phyloP scores from a whole-genome alignment of 2,797 vertebrate species.

The Hirundo rustica region DNA sequence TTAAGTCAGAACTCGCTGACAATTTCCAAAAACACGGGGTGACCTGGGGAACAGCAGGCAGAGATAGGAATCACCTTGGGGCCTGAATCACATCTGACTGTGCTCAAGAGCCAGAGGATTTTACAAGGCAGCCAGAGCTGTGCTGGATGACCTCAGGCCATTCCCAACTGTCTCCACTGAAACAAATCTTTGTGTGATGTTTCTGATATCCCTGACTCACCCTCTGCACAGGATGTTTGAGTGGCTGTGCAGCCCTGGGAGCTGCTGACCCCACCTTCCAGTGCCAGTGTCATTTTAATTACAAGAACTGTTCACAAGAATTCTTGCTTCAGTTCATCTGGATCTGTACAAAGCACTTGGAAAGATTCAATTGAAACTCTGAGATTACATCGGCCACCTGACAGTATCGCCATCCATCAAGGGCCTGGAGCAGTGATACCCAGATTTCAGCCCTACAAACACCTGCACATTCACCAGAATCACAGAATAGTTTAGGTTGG shows the following conservation, averaged over 20 bases:
- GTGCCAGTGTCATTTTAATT: background rate
- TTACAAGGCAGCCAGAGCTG: background rate
- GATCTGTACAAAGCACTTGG: background rate
- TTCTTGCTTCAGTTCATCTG: background rate
- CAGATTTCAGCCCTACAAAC: background rate
- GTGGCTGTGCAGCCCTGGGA: background rate
- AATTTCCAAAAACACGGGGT: background rate
- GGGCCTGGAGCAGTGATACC: background rate
- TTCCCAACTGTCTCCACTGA: background rate
- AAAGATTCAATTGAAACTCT: background rate
- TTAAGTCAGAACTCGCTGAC: background rate
- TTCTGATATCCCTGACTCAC: background rate
- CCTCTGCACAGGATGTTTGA: background rate
- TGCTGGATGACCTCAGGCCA: background rate
- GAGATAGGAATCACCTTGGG: background rate
- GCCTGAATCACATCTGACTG: background rate
- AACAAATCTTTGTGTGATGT: background rate
- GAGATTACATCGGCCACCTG: background rate
- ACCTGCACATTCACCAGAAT: fast-evolving
- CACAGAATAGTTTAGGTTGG: background rate
- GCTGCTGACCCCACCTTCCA: background rate
- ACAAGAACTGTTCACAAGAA: background rate
- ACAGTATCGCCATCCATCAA: background rate
- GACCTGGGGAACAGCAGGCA: background rate
- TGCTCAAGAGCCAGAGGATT: background rate